Base-by-base conservation (phyloP, 2,888 invertebrate species). In the Pseudoips prasinana region DNA sequence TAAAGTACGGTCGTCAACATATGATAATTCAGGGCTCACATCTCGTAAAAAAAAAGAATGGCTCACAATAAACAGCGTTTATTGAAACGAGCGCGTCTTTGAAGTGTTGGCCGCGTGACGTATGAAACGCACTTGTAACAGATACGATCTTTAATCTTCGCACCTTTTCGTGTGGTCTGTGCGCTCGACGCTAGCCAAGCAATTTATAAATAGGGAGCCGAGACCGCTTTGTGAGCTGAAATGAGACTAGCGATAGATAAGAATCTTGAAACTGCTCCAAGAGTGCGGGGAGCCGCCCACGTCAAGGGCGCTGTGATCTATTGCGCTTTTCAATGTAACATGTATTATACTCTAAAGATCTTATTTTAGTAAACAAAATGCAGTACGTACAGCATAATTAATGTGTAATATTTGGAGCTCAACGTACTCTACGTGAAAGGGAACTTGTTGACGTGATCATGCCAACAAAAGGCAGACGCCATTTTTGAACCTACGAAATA, bases 141-240 rank as follows among this genome's bases (percentile, higher is more conserved):
- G 87, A 87, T 87, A 87, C 48, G 57, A 87, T 87, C 87, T 87
- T 84, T 80, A 87, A 87, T 87, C 84, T 81, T 87, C 84, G 82
- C 87, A 87, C 87, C 87, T 87, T 80, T 82, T 77, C 73, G 77
- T 77, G 67, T 68, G 74, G 75, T 66, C 70, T 60, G 36, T 61
- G 36, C 57, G 55, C 60, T 57, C 51, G 55, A 29, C 53, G 62
- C 66, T 58, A 65, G 74, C 70, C 74, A 58, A 71, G 68, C 67
- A 61, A 64, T 77, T 79, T 80, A 81, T 82, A 85, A 84, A 86
- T 81, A 82, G 79, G 68, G 60, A 61, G 64, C 60, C 57, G 56
- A 66, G 69, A 57, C 57, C 70, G 74, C 83, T 86, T 86, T 86
- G 84, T 86, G 68, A 56, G 66, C 67, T 70, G 78, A 78, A 82